Base-by-base conservation (phyloP, 2,888 invertebrate genomes). In the Epirrhoe tristata region DNA sequence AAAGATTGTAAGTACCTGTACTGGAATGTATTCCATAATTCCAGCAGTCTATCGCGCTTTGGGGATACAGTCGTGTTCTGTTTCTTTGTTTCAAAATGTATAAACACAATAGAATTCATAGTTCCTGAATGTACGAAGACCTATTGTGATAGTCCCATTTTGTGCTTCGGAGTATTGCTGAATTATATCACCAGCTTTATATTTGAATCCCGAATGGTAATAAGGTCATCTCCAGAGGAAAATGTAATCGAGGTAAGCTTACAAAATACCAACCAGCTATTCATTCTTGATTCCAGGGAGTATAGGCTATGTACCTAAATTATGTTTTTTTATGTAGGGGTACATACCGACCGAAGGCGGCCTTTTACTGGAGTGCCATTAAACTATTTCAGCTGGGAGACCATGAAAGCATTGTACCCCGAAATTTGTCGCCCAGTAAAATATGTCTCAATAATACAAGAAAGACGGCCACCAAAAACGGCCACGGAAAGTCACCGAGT, bases 101-200 rank as follows among this genome's bases (percentile, higher is more conserved):
- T 32, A 46, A 6, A 14, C 58, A 50, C 50, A 58, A 58, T 36
- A 46, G 31, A 16, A 32, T 48, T 50, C 48, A 57, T 32, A 57
- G 50, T 50, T 57, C 24, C 31, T 43, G 56, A 57, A 46, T 17
- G 50, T 32, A 58, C 58, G 50, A 58, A 50, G 50, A 31, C 48
- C 34, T 46, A 34, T 58, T 58, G 50, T 58, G 48, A 8, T 48
- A 56, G 24, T 48, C 14, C 31, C 46, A 12, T n/a, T 48, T 31
- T n/a, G 17, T 16, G 34, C 50, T 50, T 48, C 48, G n/a, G 1
- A 24, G 24, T 46, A 46, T 6, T 8, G 31, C 32, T 32, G 48
- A 48, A 46, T 48, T 46, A 57, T 56, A 48, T 14, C 16, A 48
- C 7, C 14, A 14, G 14, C 14, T 14, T 48, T 16, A 16, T n/a